phyloP scores from a whole-genome alignment of 2,797 vertebrate genomes.

The Hoplostethus atlanticus region DNA sequence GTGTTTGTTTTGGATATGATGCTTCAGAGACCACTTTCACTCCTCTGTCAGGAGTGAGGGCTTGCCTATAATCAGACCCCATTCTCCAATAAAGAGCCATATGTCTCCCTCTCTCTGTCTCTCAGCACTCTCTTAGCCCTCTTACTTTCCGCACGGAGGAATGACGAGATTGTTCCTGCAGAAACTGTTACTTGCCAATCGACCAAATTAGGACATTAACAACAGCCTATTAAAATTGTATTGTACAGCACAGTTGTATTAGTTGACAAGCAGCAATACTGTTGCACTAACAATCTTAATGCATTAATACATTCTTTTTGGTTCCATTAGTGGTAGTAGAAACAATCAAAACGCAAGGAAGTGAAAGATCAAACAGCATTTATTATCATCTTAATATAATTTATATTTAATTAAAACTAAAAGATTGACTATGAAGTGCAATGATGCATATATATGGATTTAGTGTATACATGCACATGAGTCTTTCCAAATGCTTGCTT shows the following conservation, averaged over 20 bases:
- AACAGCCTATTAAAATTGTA: conserved; percentile 40
- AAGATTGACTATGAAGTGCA: conserved; percentile 59
- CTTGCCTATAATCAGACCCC: conserved; percentile 22
- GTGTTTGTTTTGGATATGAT: conserved; percentile 9
- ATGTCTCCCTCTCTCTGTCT: conserved; percentile 28
- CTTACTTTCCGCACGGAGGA: conserved; percentile 33
- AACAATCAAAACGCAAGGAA: conserved; percentile 56
- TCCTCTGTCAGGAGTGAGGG: conserved; percentile 7
- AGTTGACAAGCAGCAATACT: conserved; percentile 36
- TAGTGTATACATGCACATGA: conserved; percentile 77
- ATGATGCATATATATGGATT: conserved; percentile 69
- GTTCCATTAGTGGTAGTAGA: neutral
- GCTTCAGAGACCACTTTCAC: conserved; percentile 11
- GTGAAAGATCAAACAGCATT: conserved; percentile 68
- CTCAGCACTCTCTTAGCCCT: conserved; percentile 13
- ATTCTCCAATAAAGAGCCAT: conserved; percentile 16
- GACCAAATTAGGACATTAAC: conserved; percentile 44
- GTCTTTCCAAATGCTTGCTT: conserved; percentile 45
- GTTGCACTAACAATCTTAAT: conserved; percentile 10
- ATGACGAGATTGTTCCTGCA: conserved; percentile 31
- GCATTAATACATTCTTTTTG: conserved; percentile 9
- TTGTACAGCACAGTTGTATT: conserved; percentile 19
- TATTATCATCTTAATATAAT: conserved; percentile 76
- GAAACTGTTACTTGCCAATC: conserved; percentile 32
- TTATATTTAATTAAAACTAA: conserved; percentile 75